Evolutionary conservation across 2,113 vertebrate genomes (phyloP), one percentile per base, ranked within the genome.

Genomic region (Phrynocephalus versicolor): DNA sequence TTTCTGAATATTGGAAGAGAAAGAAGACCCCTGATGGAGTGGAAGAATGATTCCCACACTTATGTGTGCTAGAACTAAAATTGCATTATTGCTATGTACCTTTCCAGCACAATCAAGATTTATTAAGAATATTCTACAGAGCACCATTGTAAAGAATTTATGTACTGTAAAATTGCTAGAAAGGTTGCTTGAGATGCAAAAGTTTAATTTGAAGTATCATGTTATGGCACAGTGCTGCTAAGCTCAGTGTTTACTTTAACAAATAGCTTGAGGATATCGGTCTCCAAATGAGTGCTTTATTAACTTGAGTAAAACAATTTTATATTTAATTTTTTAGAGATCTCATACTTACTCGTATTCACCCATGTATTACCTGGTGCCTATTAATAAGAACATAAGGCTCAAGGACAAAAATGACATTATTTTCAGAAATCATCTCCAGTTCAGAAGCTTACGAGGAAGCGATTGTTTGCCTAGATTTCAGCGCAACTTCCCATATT

Each of bases 171-270:
- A 96, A 94, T 86, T 86, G 90, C 90, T 87, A 92, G 92, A 96
- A 95, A 95, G 95, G 95, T 95, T 95, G 94, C 90, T 95, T 92
- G 94, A 95, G 94, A 96, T 94, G 93, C 91, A 96, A 92, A 95
- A 92, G 93, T 95, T 96, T 96, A 95, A 96, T 96, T 94, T 95
- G 89, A 83, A 96, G 85, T 94, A 95, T 95, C 94, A 92, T 94
- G 92, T 95, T 96, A 92, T 92, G 82, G 87, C 88, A 88, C 79
- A 92, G 83, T 91, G 85, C 91, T 86, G 75, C 89, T 93, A 91
- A 83, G 93, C 82, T 91, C 89, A 89, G 81, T 94, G 92, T 88
- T 95, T 96, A 91, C 91, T 95, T 95, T 95, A 96, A 95, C 94
- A 95, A 95, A 92, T 86, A 19, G 79, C 90, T 95, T 92, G 88